phyloP scores from a whole-genome alignment of 2,888 invertebrate species.

The Polyommatus iphigenia region DNA sequence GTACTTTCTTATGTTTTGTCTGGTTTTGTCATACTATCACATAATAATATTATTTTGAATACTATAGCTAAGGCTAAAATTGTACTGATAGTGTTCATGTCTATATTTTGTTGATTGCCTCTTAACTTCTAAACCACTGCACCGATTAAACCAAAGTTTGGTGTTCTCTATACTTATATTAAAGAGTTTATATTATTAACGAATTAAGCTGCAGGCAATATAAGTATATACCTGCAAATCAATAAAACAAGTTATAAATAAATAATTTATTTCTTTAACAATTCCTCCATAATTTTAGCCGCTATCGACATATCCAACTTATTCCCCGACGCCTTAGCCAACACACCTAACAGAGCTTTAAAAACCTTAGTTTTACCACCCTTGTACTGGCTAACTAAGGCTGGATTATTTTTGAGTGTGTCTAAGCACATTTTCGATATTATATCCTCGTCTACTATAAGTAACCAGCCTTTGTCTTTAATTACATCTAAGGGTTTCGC shows the following conservation, averaged over 20 bases:
- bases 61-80: too few relatives aligned
- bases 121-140: too few relatives aligned
- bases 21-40: too few relatives aligned
- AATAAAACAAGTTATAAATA: slow-evolving; percentile 40
- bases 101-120: too few relatives aligned
- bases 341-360: slow-evolving; percentile 82
- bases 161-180: too few relatives aligned
- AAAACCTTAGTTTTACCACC: slow-evolving; percentile 86
- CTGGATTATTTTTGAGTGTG: slow-evolving; percentile 83
- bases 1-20: too few relatives aligned
- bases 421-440: slow-evolving; percentile 82
- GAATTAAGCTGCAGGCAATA: too few relatives aligned
- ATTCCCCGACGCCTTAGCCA: slow-evolving; percentile 80
- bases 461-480: slow-evolving; percentile 81
- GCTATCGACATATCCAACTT: slow-evolving; percentile 85
- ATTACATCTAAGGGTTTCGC: slow-evolving; percentile 74
- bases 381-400: slow-evolving; percentile 83
- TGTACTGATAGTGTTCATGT: too few relatives aligned
- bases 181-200: too few relatives aligned
- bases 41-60: too few relatives aligned
- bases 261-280: slow-evolving; percentile 71
- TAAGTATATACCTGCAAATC: background rate
- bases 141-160: too few relatives aligned
- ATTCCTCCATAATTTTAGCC: slow-evolving; percentile 80
- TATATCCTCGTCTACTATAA: slow-evolving; percentile 81